A percentile compares a stretch with the other conserved stretches of the same genome.
Conservation (phyloP, 2,888 invertebrate genomes). For the Spicauda simplicius region DNA sequence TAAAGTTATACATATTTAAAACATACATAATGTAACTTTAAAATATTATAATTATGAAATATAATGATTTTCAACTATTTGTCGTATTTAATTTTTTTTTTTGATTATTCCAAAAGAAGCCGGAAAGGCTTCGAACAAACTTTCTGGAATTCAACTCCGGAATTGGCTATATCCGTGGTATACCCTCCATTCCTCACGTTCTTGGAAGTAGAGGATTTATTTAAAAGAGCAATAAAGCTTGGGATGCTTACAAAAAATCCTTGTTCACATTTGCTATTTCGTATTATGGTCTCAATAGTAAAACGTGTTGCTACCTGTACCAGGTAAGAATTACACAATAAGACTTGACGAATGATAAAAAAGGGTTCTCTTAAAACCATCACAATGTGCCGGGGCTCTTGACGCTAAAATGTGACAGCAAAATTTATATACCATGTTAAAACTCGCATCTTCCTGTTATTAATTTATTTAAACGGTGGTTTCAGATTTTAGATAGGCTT, state of each 20-base stretch:
- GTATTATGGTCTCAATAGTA: slow-evolving; percentile 17
- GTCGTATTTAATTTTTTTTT: background rate
- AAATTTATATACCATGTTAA: slow-evolving; percentile 2
- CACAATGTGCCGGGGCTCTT: slow-evolving; percentile 31
- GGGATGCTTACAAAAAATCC: slow-evolving; percentile 21
- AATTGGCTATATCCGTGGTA: slow-evolving; percentile 5
- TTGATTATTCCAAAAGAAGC: background rate
- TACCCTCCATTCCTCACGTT: background rate
- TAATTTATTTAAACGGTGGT: background rate
- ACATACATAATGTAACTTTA: too few relatives aligned
- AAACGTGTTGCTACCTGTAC: slow-evolving; percentile 43
- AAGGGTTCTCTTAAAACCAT: slow-evolving; percentile 38
- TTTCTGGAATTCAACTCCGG: slow-evolving; percentile 17
- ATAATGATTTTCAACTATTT: background rate
- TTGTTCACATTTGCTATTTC: slow-evolving; percentile 28
- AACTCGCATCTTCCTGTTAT: slow-evolving; percentile 9
- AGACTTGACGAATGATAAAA: slow-evolving; percentile 37
- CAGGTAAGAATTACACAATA: slow-evolving; percentile 46
- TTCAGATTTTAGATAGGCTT: background rate
- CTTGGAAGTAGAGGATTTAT: slow-evolving; percentile 30
- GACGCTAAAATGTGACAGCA: slow-evolving; percentile 10
- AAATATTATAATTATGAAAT: too few relatives aligned
- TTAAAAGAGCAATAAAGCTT: slow-evolving; percentile 20
- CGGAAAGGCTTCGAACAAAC: background rate
- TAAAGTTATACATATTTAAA: too few relatives aligned